phyloP scores from a whole-genome alignment of 1,140 invertebrate species.

The Neelides sp. region DNA sequence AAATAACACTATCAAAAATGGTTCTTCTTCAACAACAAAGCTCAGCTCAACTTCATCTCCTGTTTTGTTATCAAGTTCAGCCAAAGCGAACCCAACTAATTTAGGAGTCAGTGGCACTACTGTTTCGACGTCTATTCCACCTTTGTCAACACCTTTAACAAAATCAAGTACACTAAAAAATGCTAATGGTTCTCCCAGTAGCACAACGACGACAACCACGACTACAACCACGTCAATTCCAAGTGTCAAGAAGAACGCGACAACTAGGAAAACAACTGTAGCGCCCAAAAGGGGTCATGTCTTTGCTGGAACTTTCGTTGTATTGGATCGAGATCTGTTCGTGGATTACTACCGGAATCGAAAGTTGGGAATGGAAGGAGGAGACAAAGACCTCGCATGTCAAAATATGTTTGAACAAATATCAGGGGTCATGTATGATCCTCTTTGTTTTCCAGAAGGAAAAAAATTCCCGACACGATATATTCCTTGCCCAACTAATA shows the following conservation, averaged over 20 bases:
- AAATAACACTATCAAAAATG: not conserved
- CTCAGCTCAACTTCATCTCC: not conserved
- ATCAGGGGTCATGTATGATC: conserved; percentile 68
- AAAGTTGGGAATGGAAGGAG: no score
- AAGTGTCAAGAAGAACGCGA: not conserved
- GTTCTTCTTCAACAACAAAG: not conserved
- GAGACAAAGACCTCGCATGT: conserved; percentile 55
- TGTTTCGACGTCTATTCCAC: not conserved
- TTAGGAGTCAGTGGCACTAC: not conserved
- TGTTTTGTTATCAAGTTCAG: no score
- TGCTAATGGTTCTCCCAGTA: no score
- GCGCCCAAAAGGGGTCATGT: conserved; percentile 46
- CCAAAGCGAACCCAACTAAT: no score
- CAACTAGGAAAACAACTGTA: not conserved
- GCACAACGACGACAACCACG: not conserved
- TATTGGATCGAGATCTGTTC: conserved; percentile 74
- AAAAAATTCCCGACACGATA: conserved; percentile 69
- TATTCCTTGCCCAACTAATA: conserved; percentile 65
- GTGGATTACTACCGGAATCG: conserved; percentile 75
- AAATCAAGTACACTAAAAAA: not conserved
- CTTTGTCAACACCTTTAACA: not conserved
- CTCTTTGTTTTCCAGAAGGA: conserved; percentile 62
- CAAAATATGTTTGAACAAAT: conserved; percentile 71
- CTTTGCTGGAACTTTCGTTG: conserved; percentile 65
- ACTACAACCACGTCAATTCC: conserved; percentile 7